Evolutionary conservation across 2,888 invertebrate genomes (phyloP).

Genomic region (Macrophya alboannulata): DNA sequence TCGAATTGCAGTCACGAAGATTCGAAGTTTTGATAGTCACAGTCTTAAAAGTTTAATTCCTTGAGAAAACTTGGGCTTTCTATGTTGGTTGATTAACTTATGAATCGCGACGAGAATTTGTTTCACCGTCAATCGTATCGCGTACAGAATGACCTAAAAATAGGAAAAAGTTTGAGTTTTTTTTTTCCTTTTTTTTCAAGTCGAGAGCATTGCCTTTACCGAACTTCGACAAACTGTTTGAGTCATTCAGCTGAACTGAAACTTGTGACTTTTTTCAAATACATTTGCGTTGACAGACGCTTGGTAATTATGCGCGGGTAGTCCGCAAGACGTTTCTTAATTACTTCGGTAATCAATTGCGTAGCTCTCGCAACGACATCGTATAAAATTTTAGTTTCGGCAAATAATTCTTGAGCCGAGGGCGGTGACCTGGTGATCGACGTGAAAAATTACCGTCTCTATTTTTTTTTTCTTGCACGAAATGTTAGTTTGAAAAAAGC

Average conservation of each 20-base stretch:
- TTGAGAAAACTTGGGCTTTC: background rate
- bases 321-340: constrained; percentile 1
- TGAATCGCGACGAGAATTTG: constrained; percentile 38
- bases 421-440: background rate
- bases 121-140: background rate
- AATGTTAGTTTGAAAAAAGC: background rate
- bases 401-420: background rate
- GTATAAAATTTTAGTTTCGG: background rate
- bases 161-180: background rate
- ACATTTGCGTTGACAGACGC: background rate
- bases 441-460: background rate
- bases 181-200: background rate
- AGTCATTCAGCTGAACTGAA: background rate
- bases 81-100: constrained; percentile 23
- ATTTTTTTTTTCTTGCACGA: background rate
- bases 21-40: constrained; percentile 9
- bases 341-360: constrained; percentile 13
- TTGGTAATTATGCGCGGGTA: constrained; percentile 27
- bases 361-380: background rate
- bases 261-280: constrained; percentile 1
- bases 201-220: background rate
- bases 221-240: constrained; percentile 14
- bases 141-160: background rate
- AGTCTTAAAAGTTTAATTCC: constrained; percentile 14
- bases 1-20: background rate